Percentiles rank a stretch among this genome's conserved stretches.
Conservation (phyloP, 1,140 invertebrate genomes). For the Pachyrhynchus sulphureomaculatus region DNA sequence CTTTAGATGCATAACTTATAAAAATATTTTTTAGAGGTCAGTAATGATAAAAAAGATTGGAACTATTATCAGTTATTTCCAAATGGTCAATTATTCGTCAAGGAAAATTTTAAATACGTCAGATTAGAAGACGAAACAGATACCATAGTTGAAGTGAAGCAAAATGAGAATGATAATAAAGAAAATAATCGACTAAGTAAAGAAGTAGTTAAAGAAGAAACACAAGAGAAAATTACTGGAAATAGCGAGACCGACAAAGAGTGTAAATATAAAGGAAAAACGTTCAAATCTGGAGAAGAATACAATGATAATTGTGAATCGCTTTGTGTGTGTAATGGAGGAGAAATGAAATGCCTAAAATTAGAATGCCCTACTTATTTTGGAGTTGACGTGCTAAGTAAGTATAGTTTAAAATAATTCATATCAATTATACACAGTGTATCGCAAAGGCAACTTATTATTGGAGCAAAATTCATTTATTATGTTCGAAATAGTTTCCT, state of each 20-base stretch:
- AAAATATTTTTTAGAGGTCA: constrained; percentile 40
- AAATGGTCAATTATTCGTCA: constrained; percentile 45
- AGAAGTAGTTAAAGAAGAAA: constrained; percentile 7
- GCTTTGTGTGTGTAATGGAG: constrained; percentile 68
- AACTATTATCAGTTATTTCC: constrained; percentile 46
- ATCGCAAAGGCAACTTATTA: no score
- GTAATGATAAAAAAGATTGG: constrained; percentile 51
- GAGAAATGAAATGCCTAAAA: constrained; percentile 70
- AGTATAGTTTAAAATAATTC: not conserved
- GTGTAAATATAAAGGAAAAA: constrained; percentile 61
- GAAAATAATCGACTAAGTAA: not conserved
- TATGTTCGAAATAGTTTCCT: no score
- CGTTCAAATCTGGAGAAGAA: constrained; percentile 54
- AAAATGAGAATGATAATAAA: constrained; percentile 1
- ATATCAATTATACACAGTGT: not conserved
- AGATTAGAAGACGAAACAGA: constrained; percentile 43
- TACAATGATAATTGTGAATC: constrained; percentile 77
- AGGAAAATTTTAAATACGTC: constrained; percentile 45
- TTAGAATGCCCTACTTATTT: constrained; percentile 81
- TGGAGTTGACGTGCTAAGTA: constrained; percentile 66
- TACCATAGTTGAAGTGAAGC: constrained; percentile 41
- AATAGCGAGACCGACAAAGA: constrained; percentile 6
- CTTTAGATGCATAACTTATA: no score
- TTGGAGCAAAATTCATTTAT: no score
- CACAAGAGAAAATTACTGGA: constrained; percentile 11